Base-by-base conservation (phyloP, 2,113 vertebrate genomes). In the Bothrops jararaca region DNA sequence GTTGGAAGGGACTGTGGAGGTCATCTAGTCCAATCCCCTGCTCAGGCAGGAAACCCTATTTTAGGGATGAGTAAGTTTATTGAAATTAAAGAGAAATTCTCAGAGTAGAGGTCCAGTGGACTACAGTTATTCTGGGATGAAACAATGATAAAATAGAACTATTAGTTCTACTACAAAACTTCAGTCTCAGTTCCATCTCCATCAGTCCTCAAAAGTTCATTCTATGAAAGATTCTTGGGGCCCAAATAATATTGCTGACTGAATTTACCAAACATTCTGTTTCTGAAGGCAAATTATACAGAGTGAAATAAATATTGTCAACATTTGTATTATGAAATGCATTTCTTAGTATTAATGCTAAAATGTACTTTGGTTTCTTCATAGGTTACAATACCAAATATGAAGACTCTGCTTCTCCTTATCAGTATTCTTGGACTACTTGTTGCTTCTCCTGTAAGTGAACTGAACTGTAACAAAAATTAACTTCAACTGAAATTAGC, bases 381-480 rank as follows among this genome's bases (percentile, higher is more conserved):
- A 23, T 48, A 93, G 93, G 88, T n/a, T 89, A 34, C 50, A 86
- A 86, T 64, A 5, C 11, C 90, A 64, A 91, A 11, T 50, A 93
- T 93, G 90, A 93, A 69, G 74, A 89, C 48, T 53, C 69, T 91
- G 48, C 74, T 93, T 92, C 52, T 91, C 15, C 20, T 93, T 45
- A 48, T 86, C 50, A 85, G 29, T 26, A 45, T 93, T 48, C 69
- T 93, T 64, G 90, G 54, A 69, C 42, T 92, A 93, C 11, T 26
- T 12, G 52, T 86, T 86, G 48, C 93, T 89, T 91, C 74, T 39
- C 93, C 90, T 50, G 93, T 93, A 93, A 93, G 93, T 89, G 39
- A 54, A 54, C 29, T 80, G 74, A 74, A 90, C 10, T 10, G 86
- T 52, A 20, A 90, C 15, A 64, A 50, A 34, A n/a, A 64, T 20